Conservation (phyloP, 2,888 invertebrate species). For the Epirrhoe tristata region DNA sequence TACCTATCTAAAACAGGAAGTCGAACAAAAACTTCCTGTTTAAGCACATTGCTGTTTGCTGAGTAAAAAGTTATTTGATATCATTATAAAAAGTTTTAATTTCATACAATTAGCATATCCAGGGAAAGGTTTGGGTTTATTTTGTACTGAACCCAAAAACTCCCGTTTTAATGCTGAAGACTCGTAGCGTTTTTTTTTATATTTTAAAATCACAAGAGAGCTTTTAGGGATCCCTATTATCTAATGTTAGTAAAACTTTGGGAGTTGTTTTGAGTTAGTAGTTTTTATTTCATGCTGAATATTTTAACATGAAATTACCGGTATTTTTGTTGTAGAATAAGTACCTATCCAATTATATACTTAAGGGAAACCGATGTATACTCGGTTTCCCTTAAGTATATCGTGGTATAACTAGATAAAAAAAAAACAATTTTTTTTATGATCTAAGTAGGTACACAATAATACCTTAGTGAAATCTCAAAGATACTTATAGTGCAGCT, state of each 20-base stretch:
- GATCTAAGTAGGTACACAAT: no score
- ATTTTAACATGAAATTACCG: no score
- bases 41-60: slow-evolving; percentile 17
- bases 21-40: not conserved
- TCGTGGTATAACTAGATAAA: no score
- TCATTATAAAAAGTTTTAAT: slow-evolving; percentile 27
- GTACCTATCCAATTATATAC: no score
- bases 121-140: slow-evolving; percentile 15
- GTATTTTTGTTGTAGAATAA: no score
- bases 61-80: slow-evolving; percentile 29
- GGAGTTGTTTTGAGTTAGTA: not conserved
- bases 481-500: no score
- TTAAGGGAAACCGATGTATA: no score
- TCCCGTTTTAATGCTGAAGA: slow-evolving; percentile 5
- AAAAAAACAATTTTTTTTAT: no score
- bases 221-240: not conserved
- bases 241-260: not conserved
- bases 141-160: slow-evolving; percentile 19
- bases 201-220: not conserved
- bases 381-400: no score
- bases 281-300: no score
- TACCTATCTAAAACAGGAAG: no score
- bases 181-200: not conserved
- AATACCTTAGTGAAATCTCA: no score
- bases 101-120: slow-evolving; percentile 24